Evolutionary conservation across 2,888 invertebrate species (phyloP), one percentile per base, ranked within the genome.

Genomic region (Sceliomorpha sp.): DNA sequence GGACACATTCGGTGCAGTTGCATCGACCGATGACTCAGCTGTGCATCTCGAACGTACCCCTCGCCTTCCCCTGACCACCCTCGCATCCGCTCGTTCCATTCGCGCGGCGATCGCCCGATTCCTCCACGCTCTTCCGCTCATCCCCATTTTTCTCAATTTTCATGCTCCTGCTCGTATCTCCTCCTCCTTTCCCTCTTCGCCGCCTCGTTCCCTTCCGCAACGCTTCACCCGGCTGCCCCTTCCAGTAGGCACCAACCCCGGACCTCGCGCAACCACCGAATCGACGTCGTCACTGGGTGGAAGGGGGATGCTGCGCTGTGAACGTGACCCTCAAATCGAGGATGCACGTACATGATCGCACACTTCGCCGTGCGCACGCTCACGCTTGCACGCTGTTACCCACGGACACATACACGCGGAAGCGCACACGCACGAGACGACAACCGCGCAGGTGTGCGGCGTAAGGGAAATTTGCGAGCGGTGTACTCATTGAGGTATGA

Each of bases 271-370:
- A 87, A 86, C 87, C 81, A 80, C 82, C 81, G 75, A 84, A 82
- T 75, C 78, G 80, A 74, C 75, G 72, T 48, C 77, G 75, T 71
- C 74, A 76, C 75, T 75, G 70, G 50, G 56, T 75, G 77, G 76
- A 81, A 84, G 56, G 76, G 77, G 77, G 82, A 84, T 81, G 81
- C 83, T 81, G 84, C 78, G 80, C 81, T 83, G 80, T 87, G 87
- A 88, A 88, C 87, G 87, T 88, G 87, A 88, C 87, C 87, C 87
- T 87, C 87, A 87, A 87, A 87, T 85, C 82, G 80, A 70, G 77
- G 73, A 73, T 79, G 73, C 78, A 77, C 76, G 66, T 76, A 73
- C 75, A 77, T 76, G 50, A 32, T 27, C 32, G 10, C 13, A 10
- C 27, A 31, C 44, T 50, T 12, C 20, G 20, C 3, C 20, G 5